Conservation (phyloP, 2,888 invertebrate genomes). For the Hydriomena furcata region DNA sequence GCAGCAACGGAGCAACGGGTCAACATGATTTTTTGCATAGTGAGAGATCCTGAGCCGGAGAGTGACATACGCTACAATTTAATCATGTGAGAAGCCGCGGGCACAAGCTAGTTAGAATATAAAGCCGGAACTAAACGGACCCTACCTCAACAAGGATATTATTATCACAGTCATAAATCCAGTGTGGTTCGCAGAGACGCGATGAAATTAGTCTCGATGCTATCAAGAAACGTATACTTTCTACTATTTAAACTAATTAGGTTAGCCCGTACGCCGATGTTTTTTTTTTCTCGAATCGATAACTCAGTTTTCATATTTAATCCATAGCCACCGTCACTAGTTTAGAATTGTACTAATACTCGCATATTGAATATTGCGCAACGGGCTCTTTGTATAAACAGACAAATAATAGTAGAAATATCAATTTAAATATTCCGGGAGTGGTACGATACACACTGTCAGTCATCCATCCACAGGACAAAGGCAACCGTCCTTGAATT, state of each 20-base stretch:
- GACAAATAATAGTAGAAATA: conserved; percentile 1
- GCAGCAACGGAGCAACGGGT: too few relatives aligned
- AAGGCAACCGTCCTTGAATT: conserved; percentile 75
- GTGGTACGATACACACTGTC: conserved; percentile 42
- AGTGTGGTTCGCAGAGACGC: conserved; percentile 51
- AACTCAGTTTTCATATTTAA: conserved; percentile 7
- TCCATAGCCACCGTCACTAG: background rate
- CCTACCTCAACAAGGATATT: conserved; percentile 74
- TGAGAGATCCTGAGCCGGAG: too few relatives aligned
- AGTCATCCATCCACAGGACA: conserved; percentile 53
- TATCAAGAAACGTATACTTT: conserved; percentile 27
- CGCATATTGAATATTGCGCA: conserved; percentile 2
- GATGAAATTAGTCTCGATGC: conserved; percentile 52
- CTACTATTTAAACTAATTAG: conserved; percentile 16
- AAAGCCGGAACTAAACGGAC: conserved; percentile 53
- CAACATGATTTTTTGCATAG: too few relatives aligned
- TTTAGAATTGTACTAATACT: too few relatives aligned
- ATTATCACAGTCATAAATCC: conserved; percentile 70
- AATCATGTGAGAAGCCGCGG: too few relatives aligned
- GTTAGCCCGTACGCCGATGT: background rate
- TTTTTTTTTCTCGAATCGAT: conserved; percentile 5
- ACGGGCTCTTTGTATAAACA: conserved; percentile 6
- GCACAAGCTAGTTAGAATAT: conserved; percentile 53
- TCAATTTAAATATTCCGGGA: conserved; percentile 37
- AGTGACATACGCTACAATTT: too few relatives aligned